Base-by-base conservation (phyloP, 2,888 invertebrate species). In the Caenorhabditis wallacei region DNA sequence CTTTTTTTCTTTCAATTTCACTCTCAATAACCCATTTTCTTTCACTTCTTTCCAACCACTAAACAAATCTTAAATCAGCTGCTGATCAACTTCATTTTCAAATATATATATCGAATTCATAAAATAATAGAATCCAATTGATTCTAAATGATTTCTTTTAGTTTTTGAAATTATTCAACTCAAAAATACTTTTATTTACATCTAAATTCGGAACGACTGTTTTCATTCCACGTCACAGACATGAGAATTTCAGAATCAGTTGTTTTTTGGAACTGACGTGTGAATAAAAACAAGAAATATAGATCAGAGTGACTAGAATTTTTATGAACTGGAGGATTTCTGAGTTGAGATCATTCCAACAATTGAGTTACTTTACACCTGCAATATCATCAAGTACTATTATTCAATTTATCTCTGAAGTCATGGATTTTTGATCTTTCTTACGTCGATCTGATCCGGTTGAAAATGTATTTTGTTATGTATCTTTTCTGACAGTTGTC, bases 251-350 rank as follows among this genome's bases (percentile, higher is more conserved):
- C 46, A 70, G 46, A 40, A 40, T 35, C 70, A 56, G 56, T 16
- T 24, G 16, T n/a, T 70, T 10, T 18, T 70, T 46, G 46, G 57
- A 30, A 48, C 54, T 70, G 70, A 70, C 70, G 57, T 46, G 69
- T 30, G 56, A 26, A 69, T 18, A 22, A 43, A 40, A 68, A 22
- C 56, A 56, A 69, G 46, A 63, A 46, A 10, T 8, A 2, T 40
- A 16, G 40, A 40, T 4, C 7, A 24, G 40, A 16, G 57, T n/a
- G 18, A 57, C 18, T 7, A 22, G 11, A 51, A 20, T 18, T 24
- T n/a, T n/a, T n/a, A n/a, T n/a, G n/a, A 8, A 43, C 40, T 20
- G 48, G 35, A 48, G 10, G 2, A 16, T 8, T 30, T 30, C 4
- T n/a, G 26, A 51, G 35, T 30, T 18, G 24, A 26, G 46, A 5